Conservation (phyloP, 2,797 vertebrate genomes). For the Ispidina lecontei region DNA sequence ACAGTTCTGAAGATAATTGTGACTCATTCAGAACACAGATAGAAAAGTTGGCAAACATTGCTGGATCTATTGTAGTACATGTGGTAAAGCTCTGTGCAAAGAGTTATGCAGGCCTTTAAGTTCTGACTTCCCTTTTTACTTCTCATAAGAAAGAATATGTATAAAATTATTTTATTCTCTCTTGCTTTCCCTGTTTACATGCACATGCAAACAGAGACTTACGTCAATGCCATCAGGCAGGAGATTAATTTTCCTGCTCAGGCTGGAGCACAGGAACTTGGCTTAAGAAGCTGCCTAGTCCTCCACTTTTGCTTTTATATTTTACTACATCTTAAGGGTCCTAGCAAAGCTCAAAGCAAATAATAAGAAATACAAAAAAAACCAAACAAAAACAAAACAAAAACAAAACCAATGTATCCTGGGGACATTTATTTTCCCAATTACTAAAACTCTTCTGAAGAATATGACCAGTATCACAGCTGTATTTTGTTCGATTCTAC, state of each 20-base stretch:
- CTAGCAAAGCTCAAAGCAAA: background rate
- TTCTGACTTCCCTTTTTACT: slow-evolving; percentile 11
- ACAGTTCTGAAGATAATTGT: slow-evolving; percentile 27
- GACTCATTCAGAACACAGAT: slow-evolving; percentile 52
- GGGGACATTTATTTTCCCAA: background rate
- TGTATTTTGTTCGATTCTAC: background rate
- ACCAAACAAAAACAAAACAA: background rate
- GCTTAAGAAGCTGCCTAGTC: slow-evolving; percentile 9
- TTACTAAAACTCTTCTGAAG: background rate
- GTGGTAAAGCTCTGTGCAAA: background rate
- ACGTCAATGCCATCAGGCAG: background rate
- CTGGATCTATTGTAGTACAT: background rate
- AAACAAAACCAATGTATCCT: background rate
- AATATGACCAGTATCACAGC: background rate
- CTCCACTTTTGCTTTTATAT: background rate
- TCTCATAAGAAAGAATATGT: background rate
- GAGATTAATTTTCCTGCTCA: slow-evolving; percentile 59
- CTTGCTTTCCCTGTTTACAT: slow-evolving; percentile 38
- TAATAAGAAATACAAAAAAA: background rate
- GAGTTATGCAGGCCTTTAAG: background rate
- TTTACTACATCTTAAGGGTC: background rate
- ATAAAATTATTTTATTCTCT: slow-evolving; percentile 16
- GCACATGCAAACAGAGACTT: background rate
- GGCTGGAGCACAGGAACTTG: slow-evolving; percentile 8
- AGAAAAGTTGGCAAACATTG: background rate